Conservation (phyloP, 2,113 vertebrate genomes). For the Scomber japonicus region DNA sequence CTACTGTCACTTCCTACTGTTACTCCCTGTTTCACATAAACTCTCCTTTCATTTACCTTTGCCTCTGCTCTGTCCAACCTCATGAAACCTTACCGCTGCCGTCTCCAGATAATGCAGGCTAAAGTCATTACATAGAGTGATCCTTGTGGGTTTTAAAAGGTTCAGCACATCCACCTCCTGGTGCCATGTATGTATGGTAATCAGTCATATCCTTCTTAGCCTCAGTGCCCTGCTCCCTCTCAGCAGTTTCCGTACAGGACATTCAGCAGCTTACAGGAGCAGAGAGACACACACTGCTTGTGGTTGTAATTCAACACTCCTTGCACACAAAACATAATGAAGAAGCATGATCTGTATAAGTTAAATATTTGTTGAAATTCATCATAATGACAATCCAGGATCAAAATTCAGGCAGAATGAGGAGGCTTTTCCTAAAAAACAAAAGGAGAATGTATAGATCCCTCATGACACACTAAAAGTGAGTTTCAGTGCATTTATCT, state of each 20-base stretch:
- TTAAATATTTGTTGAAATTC: no score
- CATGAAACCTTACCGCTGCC: constrained; percentile 33
- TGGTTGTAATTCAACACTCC: constrained; percentile 6
- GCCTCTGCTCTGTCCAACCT: neutral
- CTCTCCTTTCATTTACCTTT: constrained; percentile 5
- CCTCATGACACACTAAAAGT: no score
- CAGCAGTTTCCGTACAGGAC: neutral
- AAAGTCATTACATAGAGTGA: constrained; percentile 53
- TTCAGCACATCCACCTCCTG: constrained; percentile 30
- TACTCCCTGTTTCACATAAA: neutral
- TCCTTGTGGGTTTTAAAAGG: constrained; percentile 66
- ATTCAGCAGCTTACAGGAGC: neutral
- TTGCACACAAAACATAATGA: neutral
- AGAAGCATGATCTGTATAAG: neutral
- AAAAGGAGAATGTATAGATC: no score
- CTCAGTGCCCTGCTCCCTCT: neutral
- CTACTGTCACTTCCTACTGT: neutral
- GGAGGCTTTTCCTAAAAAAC: no score
- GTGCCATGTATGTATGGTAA: constrained; percentile 43
- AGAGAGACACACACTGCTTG: neutral
- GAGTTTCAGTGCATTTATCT: no score
- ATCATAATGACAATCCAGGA: no score
- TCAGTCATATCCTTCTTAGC: constrained; percentile 53
- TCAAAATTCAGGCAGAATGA: no score
- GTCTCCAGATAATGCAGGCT: constrained; percentile 54